phyloP scores from a whole-genome alignment of 2,888 invertebrate genomes.

The Lasioglossum villosulum region DNA sequence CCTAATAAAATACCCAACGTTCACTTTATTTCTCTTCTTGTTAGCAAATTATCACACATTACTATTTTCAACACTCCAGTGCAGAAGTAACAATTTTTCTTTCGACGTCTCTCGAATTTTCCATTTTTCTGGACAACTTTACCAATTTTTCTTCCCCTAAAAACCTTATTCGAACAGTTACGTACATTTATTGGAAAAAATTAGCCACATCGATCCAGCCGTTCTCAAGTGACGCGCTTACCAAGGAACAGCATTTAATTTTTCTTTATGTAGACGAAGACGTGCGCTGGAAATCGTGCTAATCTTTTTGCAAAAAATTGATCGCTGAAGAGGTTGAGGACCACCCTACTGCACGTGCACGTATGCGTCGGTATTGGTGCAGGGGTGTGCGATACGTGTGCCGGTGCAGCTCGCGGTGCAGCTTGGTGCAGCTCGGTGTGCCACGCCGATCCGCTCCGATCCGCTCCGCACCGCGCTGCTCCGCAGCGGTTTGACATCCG shows the following conservation, averaged over 20 bases:
- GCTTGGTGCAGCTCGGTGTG: slow-evolving; percentile 59
- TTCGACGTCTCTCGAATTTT: no score
- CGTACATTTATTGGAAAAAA: no score
- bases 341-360: neutral
- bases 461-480: slow-evolving; percentile 50
- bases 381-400: slow-evolving; percentile 75
- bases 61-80: no score
- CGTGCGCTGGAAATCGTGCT: neutral
- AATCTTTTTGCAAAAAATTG: neutral
- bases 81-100: no score
- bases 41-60: neutral
- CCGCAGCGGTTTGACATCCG: slow-evolving; percentile 83
- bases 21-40: neutral
- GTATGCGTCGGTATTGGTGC: slow-evolving; percentile 34
- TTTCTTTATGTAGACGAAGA: no score
- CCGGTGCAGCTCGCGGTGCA: slow-evolving; percentile 11
- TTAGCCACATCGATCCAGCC: no score
- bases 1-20: neutral
- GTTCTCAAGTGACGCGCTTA: no score
- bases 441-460: slow-evolving; percentile 3
- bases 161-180: no score
- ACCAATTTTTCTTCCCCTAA: no score
- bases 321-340: neutral
- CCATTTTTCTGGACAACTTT: no score
- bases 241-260: no score